Base-by-base conservation (phyloP, 2,797 vertebrate genomes). In the Eurystomus glaucurus region DNA sequence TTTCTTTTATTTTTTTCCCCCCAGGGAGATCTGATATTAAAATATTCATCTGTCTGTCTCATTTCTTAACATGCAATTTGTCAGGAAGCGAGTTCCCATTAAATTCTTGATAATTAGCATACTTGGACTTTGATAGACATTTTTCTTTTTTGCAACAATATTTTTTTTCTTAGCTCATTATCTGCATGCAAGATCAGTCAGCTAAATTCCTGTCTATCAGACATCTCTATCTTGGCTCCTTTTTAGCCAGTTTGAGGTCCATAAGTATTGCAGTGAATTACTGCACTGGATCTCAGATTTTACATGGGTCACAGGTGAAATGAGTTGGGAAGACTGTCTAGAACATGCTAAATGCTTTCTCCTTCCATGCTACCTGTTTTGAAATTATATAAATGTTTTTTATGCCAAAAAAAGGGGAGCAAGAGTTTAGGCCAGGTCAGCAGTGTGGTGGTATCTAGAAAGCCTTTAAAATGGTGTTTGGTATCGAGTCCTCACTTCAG, bases 31-130 rank as follows among this genome's bases (percentile, higher is more conserved):
- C 45, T 94, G 52, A 12, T 91, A 92, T 94, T 96, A 85, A 94
- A 95, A 96, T 94, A 92, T 88, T 96, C 92, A 94, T 23, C 84
- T 93, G 70, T 82, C 95, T 97, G 35, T 95, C 93, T 95, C 55
- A 71, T 85, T 94, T 89, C 77, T 94, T 93, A 96, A 92, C 64
- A 45, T 87, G 60, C 45, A 92, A 90, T 96, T 97, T 97, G 85
- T 90, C 80, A 94, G 94, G 85, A 97, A 95, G 93, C 71, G 91
- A 86, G 66, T 95, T 96, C 84, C 93, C 83, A 89, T 97, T 97
- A 94, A 95, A 88, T 93, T 91, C 72, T 51, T 91, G 52, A 75
- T 96, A 96, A 93, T 96, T 93, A 94, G 66, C 91, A 65, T 87
- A 87, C 80, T 93, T 93, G 95, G 90, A 91, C 89, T 96, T 96